Base-by-base conservation (phyloP, 2,797 vertebrate genomes). In the Danio albolineatus region DNA sequence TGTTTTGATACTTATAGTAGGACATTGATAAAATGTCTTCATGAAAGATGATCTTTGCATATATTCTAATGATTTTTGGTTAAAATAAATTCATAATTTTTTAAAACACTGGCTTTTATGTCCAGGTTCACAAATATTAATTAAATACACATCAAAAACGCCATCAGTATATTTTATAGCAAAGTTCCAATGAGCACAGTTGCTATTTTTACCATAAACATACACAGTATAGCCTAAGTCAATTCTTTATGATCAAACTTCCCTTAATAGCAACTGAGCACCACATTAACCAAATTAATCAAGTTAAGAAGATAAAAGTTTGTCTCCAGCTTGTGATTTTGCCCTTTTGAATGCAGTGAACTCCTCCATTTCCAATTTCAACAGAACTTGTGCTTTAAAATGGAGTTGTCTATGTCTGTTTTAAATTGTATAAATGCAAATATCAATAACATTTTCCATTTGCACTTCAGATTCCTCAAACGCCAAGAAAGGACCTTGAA, bases 401-500 rank as follows among this genome's bases (percentile, higher is more conserved):
- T 21, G 13, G 21, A 60, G 8, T 17, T 67, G 28, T 43, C 4
- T n/a, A 59, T 10, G 66, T 57, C 5, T 59, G 4, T 57, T 65
- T 46, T 57, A 4, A 28, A 70, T 41, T 16, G 14, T 70, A 65
- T 43, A 56, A 2, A 48, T 51, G 21, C 36, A 43, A 53, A 61
- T 53, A 51, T 43, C 17, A 44, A 12, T 61, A 4, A 8, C 0
- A 2, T n/a, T 66, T 10, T 46, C 8, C 19, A 14, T 28, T 10
- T 56, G 12, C 12, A 44, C n/a, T 69, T 21, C 65, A 61, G 10
- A 39, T 60, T 38, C 12, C 21, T 59, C 43, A 53, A 49, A 28
- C 53, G 14, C 8, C 8, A 44, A 67, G 43, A 41, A 79, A 79
- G 49, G 69, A 73, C 78, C 69, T 79, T 79, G 69, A 79, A 79